Base-by-base conservation (phyloP, 2,888 invertebrate genomes). In the Phorcus lineatus region DNA sequence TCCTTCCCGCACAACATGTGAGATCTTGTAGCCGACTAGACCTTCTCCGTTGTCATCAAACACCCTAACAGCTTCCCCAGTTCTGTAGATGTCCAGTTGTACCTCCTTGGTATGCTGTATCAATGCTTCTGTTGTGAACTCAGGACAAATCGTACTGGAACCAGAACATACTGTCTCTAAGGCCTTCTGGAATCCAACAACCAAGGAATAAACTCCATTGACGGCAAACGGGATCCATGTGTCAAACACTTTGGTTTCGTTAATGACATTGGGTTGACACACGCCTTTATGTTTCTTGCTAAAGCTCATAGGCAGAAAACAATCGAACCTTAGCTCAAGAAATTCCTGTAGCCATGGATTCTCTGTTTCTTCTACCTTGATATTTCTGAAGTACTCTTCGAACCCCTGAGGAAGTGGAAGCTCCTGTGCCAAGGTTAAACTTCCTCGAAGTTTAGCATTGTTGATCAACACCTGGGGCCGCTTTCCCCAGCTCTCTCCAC, bases 151-250 rank as follows among this genome's bases (percentile, higher is more conserved):
- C 17, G 28, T 28, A 11, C 47, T 6, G 4, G 28, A 62, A 1
- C 19, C 47, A 19, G 13, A 13, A 53, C 75, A 75, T 47, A 24
- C 19, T 19, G 22, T 19, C 17, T 28, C 1, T 24, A 75, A 22
- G 13, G 75, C 22, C 53, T 28, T 75, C 22, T 53, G 22, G 52
- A 53, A 75, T 11, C 75, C 75, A 11, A 53, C 53, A 16, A 75
- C 31, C 53, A 75, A 19, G 36, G 75, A 75, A 53, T 52, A 75
- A 22, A 31, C 52, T 2, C 52, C 75, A 54, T 52, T 54, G 31
- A 75, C 53, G 9, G 75, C 75, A 75, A 75, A 75, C 17, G 75
- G 75, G 22, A 75, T 52, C 75, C 75, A 75, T 9, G 52, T 19
- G 24, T 75, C 75, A 31, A n/a, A n/a, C 36, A 31, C n/a, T 19